Evolutionary conservation across 2,888 invertebrate species (phyloP), one percentile per base, ranked within the genome.

Genomic region (Palloptera scutellata): DNA sequence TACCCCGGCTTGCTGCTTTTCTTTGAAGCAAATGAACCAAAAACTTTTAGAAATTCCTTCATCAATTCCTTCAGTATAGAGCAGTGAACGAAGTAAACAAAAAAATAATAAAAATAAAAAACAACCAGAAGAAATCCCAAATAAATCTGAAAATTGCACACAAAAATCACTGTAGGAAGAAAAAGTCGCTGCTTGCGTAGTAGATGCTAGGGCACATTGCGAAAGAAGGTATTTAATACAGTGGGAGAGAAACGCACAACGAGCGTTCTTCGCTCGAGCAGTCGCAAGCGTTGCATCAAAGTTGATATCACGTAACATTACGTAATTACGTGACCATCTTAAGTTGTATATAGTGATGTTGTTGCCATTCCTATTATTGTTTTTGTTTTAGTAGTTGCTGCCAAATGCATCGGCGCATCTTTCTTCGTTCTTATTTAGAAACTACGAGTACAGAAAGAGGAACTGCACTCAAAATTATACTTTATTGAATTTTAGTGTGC

Each of bases 281-380:
- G 48, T 11, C 13, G 13, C 48, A 48, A 48, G 9, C 13, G 48
- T 48, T n/a, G 48, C 30, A 30, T 15, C 17, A 53, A 68, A 72
- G 71, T 72, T 73, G 71, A 73, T 70, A 70, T 73, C 71, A 74
- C 74, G 74, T 71, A 72, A 64, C 69, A 67, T 69, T 69, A 69
- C 62, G 71, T 74, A 73, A 73, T 73, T 74, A 73, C 74, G 74
- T 74, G 74, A 74, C 72, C 72, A 67, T 67, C 68, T 71, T 67
- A 70, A 68, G 67, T 70, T 71, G 48, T 8, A 15, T 15, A 13
- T 48, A n/a, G n/a, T 15, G 48, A 8, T 48, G 48, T 48, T 48
- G 48, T 48, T 48, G 48, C 15, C 15, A 8, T 48, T 41, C 17
- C 17, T 62, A 42, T 53, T 17, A 4, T 53, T 62, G 53, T 52